Evolutionary conservation across 1,140 invertebrate species (phyloP).

Genomic region (Varroa destructor): DNA sequence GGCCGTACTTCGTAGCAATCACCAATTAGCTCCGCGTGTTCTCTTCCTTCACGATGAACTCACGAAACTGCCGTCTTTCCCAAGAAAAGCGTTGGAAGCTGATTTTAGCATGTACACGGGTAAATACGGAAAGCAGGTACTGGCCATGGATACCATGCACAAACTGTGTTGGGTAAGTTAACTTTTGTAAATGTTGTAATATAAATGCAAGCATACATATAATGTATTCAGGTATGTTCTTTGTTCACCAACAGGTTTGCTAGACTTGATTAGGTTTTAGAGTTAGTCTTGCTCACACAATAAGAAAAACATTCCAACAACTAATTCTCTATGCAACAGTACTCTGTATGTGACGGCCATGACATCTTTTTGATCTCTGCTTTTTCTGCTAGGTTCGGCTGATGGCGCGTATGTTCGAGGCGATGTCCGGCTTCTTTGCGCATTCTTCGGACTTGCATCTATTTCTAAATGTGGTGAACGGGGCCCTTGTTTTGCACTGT

Average conservation of each 20-base stretch:
- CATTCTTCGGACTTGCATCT: conserved; percentile 93
- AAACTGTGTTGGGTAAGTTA: conserved; percentile 89
- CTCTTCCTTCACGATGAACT: conserved; percentile 98
- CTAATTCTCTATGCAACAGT: no score
- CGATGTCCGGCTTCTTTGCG: conserved; percentile 94
- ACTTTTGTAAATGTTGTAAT: no score
- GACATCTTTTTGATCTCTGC: neutral
- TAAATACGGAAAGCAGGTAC: conserved; percentile 74
- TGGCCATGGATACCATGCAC: conserved; percentile 86
- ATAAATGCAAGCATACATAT: no score
- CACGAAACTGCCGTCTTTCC: conserved; percentile 95
- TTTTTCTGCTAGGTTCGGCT: conserved; percentile 45
- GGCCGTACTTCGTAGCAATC: conserved; percentile 37
- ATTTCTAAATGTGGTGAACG: conserved; percentile 94
- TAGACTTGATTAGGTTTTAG: neutral
- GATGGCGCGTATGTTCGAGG: conserved; percentile 92
- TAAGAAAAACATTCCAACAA: no score
- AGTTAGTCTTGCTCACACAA: no score
- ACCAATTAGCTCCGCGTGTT: conserved; percentile 73
- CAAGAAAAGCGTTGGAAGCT: conserved; percentile 88
- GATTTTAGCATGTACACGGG: conserved; percentile 87
- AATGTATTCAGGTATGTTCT: conserved; percentile 38
- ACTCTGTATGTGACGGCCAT: no score
- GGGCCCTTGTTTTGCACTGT: conserved; percentile 85
- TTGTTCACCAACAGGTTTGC: conserved; percentile 26